phyloP scores from a whole-genome alignment of 2,888 invertebrate genomes.

The Erebia epiphron region DNA sequence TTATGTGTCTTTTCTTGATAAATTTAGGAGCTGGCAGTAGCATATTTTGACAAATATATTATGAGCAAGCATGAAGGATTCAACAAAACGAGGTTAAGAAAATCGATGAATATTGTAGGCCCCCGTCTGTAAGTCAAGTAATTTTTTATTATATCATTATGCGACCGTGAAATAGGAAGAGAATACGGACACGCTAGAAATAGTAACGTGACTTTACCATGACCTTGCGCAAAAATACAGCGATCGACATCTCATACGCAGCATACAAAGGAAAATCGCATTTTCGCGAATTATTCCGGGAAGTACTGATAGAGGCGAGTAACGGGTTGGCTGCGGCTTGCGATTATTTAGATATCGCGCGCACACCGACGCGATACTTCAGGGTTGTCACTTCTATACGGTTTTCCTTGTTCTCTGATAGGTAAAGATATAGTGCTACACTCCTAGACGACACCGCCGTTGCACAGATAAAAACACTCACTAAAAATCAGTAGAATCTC shows the following conservation, averaged over 20 bases:
- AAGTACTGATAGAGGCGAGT: constrained; percentile 75
- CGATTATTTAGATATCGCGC: constrained; percentile 69
- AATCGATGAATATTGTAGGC: not conserved
- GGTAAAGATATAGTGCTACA: not conserved
- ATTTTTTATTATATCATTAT: constrained; percentile 34
- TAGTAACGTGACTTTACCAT: constrained; percentile 65
- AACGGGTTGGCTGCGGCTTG: constrained; percentile 76
- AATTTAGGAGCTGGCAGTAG: too few species aligned
- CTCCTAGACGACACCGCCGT: too few species aligned
- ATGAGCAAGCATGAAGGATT: not conserved
- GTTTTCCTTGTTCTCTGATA: not conserved
- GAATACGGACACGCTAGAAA: constrained; percentile 48
- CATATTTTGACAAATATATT: not conserved
- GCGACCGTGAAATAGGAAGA: constrained; percentile 36
- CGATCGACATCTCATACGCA: constrained; percentile 53
- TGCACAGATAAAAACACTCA: too few species aligned
- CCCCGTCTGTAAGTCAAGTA: constrained; percentile 17
- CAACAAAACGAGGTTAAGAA: constrained; percentile 5
- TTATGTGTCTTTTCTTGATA: not conserved
- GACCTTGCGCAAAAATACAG: constrained; percentile 69
- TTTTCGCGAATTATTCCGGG: constrained; percentile 78
- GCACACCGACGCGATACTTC: constrained; percentile 30
- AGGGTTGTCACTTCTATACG: constrained; percentile 3
- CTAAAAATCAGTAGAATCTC: too few species aligned
- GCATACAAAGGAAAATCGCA: constrained; percentile 65